phyloP scores from a whole-genome alignment of 2,888 invertebrate genomes.

The Chrysomela aeneicollis region DNA sequence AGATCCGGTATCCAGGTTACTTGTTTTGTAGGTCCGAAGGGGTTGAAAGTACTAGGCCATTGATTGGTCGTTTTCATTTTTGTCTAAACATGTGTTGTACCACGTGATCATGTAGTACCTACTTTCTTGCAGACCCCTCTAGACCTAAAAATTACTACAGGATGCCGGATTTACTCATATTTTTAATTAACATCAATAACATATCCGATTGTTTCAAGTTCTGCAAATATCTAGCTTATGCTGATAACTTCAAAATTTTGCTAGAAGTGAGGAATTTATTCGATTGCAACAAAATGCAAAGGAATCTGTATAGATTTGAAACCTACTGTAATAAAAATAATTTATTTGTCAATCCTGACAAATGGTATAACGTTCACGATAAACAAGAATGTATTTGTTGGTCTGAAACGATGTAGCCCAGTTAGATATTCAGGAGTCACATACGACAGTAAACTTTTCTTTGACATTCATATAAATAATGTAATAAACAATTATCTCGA shows the following conservation, averaged over 20 bases:
- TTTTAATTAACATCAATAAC: background rate
- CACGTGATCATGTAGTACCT: no score
- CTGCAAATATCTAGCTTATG: conserved; percentile 4
- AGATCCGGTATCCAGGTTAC: no score
- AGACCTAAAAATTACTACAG: background rate
- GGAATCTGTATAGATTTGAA: background rate
- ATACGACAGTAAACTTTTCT: background rate
- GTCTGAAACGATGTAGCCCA: no score
- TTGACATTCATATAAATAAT: conserved; percentile 4
- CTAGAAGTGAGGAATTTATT: background rate
- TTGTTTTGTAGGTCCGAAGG: no score
- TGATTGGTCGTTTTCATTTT: no score
- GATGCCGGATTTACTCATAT: background rate
- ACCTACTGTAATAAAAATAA: background rate
- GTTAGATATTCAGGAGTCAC: conserved; percentile 2
- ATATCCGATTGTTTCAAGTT: background rate
- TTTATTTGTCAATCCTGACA: background rate
- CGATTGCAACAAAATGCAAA: background rate
- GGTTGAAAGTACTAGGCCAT: no score
- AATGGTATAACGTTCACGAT: no score
- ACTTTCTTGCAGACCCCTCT: no score
- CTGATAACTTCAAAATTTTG: background rate
- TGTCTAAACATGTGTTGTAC: no score
- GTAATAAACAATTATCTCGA: background rate
- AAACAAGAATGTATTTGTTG: no score